phyloP scores from a whole-genome alignment of 2,888 invertebrate genomes.

The Slavum lentiscoides region DNA sequence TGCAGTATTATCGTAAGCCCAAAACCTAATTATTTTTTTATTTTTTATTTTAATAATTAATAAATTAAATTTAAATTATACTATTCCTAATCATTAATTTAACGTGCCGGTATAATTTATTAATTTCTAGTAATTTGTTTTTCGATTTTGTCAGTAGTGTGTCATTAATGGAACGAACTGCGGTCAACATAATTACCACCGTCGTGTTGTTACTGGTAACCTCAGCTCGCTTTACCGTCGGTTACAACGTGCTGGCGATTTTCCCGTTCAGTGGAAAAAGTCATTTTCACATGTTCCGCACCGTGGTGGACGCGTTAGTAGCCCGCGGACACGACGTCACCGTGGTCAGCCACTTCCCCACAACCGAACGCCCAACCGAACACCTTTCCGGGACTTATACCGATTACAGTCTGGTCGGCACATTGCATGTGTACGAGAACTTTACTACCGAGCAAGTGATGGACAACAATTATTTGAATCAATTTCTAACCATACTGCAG shows the following conservation, averaged over 20 bases:
- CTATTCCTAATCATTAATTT: not conserved
- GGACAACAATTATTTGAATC: conserved; percentile 49
- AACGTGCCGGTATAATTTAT: not conserved
- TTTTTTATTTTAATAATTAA: no score
- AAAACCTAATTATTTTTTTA: no score
- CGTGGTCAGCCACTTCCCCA: conserved; percentile 43
- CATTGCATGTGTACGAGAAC: conserved; percentile 30
- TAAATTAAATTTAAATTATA: no score
- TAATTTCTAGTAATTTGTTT: not conserved
- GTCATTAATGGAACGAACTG: not conserved
- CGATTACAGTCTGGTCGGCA: conserved; percentile 25
- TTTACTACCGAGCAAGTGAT: conserved; percentile 49
- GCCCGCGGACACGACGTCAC: conserved; percentile 19
- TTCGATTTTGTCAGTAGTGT: not conserved
- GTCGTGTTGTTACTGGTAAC: not conserved
- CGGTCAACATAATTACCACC: not conserved
- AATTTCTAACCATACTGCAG: conserved; percentile 46
- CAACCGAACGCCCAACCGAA: not conserved
- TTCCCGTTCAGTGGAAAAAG: conserved; percentile 57
- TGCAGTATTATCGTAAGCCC: no score
- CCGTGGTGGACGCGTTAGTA: conserved; percentile 3
- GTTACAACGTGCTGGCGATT: conserved; percentile 56
- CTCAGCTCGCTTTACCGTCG: not conserved
- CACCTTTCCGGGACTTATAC: not conserved
- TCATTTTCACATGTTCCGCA: conserved; percentile 56